Conservation (phyloP, 2,113 vertebrate genomes). For the Hippocampus barbouri region DNA sequence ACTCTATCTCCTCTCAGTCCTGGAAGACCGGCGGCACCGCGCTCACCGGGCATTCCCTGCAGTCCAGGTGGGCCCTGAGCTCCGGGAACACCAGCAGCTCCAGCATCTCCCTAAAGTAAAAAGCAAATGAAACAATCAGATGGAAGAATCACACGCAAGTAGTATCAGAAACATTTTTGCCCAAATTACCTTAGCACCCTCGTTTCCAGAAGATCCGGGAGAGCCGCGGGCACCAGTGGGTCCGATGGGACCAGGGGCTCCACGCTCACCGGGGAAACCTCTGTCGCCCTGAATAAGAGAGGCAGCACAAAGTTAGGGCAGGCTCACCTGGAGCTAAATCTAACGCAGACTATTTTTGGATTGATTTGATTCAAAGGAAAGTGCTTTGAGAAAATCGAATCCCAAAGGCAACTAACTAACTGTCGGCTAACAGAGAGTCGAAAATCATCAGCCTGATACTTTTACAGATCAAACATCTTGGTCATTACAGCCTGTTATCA, state of each 20-base stretch:
- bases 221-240: conserved; percentile 85
- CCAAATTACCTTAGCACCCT: conserved; percentile 90
- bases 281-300: conserved; percentile 81
- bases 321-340: neutral
- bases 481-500: neutral
- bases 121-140: neutral
- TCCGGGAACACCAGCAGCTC: conserved; percentile 83
- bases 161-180: too few relatives aligned
- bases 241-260: conserved; percentile 81
- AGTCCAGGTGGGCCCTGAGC: conserved; percentile 89
- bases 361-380: neutral
- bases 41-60: conserved; percentile 99
- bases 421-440: neutral
- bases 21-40: conserved; percentile 90
- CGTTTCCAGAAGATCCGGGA: conserved; percentile 88
- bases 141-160: neutral
- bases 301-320: neutral
- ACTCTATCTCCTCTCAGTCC: conserved; percentile 96
- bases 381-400: neutral
- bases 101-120: conserved; percentile 84
- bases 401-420: neutral
- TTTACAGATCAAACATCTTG: neutral
- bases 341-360: neutral
- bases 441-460: neutral
- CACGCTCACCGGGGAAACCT: conserved; percentile 95